Conservation (phyloP, 2,888 invertebrate genomes). For the Tortricodes alternella region DNA sequence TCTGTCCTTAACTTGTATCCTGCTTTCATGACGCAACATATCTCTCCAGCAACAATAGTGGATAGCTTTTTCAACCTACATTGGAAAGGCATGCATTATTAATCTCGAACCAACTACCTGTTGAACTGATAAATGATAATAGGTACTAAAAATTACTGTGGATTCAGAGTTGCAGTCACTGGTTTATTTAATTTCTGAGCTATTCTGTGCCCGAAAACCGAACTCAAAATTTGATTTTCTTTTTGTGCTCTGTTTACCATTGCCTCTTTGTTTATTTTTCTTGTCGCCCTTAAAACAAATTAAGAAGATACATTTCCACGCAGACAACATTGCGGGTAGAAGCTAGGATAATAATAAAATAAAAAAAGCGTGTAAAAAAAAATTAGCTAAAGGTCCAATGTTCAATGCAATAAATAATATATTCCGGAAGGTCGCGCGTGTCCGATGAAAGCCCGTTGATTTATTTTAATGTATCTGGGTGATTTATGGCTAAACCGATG, state of each 20-base stretch:
- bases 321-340: too few relatives aligned
- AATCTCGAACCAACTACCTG: not conserved
- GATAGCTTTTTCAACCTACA: slow-evolving; percentile 54
- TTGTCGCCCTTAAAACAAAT: slow-evolving; percentile 9
- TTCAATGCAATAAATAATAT: too few relatives aligned
- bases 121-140: not conserved
- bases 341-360: too few relatives aligned
- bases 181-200: slow-evolving; percentile 48
- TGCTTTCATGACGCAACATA: slow-evolving; percentile 42
- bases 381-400: too few relatives aligned
- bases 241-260: slow-evolving; percentile 32
- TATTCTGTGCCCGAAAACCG: slow-evolving; percentile 56
- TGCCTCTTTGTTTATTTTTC: slow-evolving; percentile 26
- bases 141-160: slow-evolving; percentile 47
- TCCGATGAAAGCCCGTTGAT: too few relatives aligned
- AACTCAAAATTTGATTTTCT: slow-evolving; percentile 44
- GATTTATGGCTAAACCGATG: too few relatives aligned
- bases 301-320: not conserved
- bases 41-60: slow-evolving; percentile 50
- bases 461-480: too few relatives aligned
- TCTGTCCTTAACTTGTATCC: slow-evolving; percentile 33
- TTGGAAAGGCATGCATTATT: slow-evolving; percentile 4
- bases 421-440: too few relatives aligned
- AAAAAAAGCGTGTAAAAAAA: not conserved
- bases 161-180: slow-evolving; percentile 45